Base-by-base conservation (phyloP, 2,113 vertebrate genomes). In the Prinia subflava region DNA sequence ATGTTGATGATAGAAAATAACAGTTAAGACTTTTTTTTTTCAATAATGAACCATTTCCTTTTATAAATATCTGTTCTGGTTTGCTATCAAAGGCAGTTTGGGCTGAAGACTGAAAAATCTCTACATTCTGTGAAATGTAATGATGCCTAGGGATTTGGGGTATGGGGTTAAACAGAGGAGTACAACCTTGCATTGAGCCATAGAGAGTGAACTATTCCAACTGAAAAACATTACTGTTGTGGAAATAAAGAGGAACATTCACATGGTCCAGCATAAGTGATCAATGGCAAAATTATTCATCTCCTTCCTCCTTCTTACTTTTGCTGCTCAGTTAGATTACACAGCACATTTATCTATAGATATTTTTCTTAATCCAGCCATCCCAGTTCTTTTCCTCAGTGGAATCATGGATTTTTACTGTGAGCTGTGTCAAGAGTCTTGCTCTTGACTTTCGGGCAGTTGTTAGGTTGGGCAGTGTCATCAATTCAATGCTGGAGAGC, bases 1-100 rank as follows among this genome's bases (percentile, higher is more conserved):
- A 95, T 86, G 76, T 6, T 85, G 79, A 90, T 91, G 64, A 92
- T 64, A 71, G 93, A 94, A 93, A 96, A 93, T 95, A 95, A 70
- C 83, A 85, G 89, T 80, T 55, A 76, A 81, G 76, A 52, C 21
- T 67, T 82, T 11, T 47, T 60, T 55, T 41, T 64, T 56, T 25
- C 71, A 94, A 30, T 60, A 83, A 86, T 94, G 47, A 60, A 11
- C 68, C 37, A 77, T 85, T 95, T 94, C 69, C 83, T 83, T 93
- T 86, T 73, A 46, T 71, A 88, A 94, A 94, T 92, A 87, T 68
- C 56, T 95, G 21, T 60, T 96, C 83, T 94, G 28, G n/a, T 91
- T 94, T 68, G 44, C 86, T 89, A 89, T 78, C 89, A 86, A 92
- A 95, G 81, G 31, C 81, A 79, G 25, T 60, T 95, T 82, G 91